These are phyloP conservation scores for Dicyema japonicum DNA, from an alignment of 1,140 invertebrate species.

Conservation along the genomic window DNA sequence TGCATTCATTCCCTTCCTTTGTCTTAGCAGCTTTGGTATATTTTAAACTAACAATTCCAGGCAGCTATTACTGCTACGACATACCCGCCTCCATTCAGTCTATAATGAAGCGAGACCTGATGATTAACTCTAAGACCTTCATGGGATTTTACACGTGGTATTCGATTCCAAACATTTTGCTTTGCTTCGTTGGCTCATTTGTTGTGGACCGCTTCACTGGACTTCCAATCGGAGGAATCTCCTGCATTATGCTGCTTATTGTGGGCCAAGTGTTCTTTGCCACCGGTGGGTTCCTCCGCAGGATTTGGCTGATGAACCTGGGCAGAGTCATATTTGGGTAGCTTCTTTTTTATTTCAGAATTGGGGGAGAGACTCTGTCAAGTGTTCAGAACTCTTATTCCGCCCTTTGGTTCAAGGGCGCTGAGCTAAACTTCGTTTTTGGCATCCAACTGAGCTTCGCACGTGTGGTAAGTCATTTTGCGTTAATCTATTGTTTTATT, in stretches of 20 bases:
- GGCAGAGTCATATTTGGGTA: constrained; percentile 81
- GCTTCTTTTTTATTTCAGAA: constrained; percentile 26
- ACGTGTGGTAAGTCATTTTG: constrained; percentile 30
- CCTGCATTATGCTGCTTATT: constrained; percentile 48
- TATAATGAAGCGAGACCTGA: constrained; percentile 44
- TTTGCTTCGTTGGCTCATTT: constrained; percentile 77
- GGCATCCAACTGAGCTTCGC: constrained; percentile 65
- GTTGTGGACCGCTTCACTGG: constrained; percentile 71
- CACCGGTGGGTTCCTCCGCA: constrained; percentile 29
- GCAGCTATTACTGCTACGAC: constrained; percentile 94
- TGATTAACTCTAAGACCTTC: constrained; percentile 44
- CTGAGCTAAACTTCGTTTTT: constrained; percentile 86
- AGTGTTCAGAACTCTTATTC: constrained; percentile 92
- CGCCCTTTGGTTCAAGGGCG: constrained; percentile 80
- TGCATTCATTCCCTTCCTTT: too few species aligned
- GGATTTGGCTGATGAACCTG: constrained; percentile 50
- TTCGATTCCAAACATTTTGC: constrained; percentile 77
- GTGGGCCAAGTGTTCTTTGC: constrained; percentile 54
- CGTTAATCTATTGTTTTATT: too few species aligned
- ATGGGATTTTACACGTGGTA: constrained; percentile 64
- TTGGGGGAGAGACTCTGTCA: constrained; percentile 67
- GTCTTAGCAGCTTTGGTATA: too few species aligned
- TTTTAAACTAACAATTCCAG: too few species aligned
- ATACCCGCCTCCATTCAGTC: constrained; percentile 62
- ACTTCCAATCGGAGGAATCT: constrained; percentile 52